Conservation (phyloP, 2,888 invertebrate genomes). For the Quadriops clusia region DNA sequence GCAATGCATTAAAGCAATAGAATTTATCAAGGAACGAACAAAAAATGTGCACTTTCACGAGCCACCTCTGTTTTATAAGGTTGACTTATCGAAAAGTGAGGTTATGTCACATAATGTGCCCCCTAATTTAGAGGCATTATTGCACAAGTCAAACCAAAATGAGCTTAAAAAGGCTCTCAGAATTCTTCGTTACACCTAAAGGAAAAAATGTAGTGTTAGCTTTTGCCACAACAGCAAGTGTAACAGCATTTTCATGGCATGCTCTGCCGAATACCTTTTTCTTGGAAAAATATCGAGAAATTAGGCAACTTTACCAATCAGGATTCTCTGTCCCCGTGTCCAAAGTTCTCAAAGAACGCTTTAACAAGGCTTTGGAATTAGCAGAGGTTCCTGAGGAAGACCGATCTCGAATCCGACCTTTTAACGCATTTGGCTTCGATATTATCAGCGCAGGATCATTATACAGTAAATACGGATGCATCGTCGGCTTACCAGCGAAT, state of each 20-base stretch:
- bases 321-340: constrained; percentile 45
- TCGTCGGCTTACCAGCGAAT: constrained; percentile 63
- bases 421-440: constrained; percentile 63
- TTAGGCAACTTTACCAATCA: constrained; percentile 55
- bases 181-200: constrained; percentile 44
- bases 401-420: constrained; percentile 46
- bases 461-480: constrained; percentile 44
- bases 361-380: constrained; percentile 47
- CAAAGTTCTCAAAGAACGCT: constrained; percentile 38
- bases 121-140: too few species aligned
- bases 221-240: constrained; percentile 36
- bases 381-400: constrained; percentile 41
- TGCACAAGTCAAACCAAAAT: constrained; percentile 14
- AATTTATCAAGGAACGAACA: too few species aligned
- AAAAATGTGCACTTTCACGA: too few species aligned
- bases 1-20: too few species aligned
- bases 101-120: too few species aligned
- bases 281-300: constrained; percentile 47
- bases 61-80: too few species aligned
- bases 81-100: too few species aligned
- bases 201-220: constrained; percentile 44
- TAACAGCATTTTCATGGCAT: constrained; percentile 37
- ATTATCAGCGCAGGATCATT: constrained; percentile 54
- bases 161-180: constrained; percentile 19
- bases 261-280: constrained; percentile 51